A percentile compares a stretch with the other conserved stretches of the same genome.
Conservation (phyloP, 1,140 invertebrate genomes). For the Paramacrobiotus metropolitanus region DNA sequence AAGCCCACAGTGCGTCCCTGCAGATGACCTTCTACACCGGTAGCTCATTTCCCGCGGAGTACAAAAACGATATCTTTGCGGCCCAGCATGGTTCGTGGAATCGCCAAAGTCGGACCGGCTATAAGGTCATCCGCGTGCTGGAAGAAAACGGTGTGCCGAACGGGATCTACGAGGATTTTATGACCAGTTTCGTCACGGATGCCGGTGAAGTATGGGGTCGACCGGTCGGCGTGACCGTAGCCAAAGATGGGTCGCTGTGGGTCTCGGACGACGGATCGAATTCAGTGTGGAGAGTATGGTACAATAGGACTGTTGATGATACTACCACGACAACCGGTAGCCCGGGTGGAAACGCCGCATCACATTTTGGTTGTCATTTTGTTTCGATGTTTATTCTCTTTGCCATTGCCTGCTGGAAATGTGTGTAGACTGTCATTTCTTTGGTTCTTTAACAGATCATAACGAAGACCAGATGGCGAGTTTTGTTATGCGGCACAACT, state of each 20-base stretch:
- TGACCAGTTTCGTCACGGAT: background rate
- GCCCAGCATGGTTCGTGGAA: conserved; percentile 6
- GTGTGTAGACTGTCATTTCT: too few relatives aligned
- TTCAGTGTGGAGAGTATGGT: background rate
- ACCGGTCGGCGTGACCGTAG: background rate
- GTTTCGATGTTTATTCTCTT: too few relatives aligned
- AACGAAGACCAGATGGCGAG: too few relatives aligned
- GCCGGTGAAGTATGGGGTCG: background rate
- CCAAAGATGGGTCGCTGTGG: background rate
- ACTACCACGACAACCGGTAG: too few relatives aligned
- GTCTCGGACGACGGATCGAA: background rate
- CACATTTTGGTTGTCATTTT: too few relatives aligned
- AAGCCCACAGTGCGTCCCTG: conserved; percentile 5
- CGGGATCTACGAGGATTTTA: background rate
- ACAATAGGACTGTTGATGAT: too few relatives aligned
- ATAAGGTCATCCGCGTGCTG: background rate
- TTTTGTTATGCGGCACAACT: too few relatives aligned
- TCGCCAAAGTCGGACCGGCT: background rate
- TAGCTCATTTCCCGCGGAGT: background rate
- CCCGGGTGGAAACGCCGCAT: too few relatives aligned
- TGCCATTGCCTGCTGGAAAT: too few relatives aligned
- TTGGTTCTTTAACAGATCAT: too few relatives aligned
- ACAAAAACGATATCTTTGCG: background rate
- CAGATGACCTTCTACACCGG: background rate
- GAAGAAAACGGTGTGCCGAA: background rate